Percentiles rank a stretch among this genome's conserved stretches.
Evolutionary conservation across 2,113 vertebrate species (phyloP).

Genomic region (Aphyosemion australe): DNA sequence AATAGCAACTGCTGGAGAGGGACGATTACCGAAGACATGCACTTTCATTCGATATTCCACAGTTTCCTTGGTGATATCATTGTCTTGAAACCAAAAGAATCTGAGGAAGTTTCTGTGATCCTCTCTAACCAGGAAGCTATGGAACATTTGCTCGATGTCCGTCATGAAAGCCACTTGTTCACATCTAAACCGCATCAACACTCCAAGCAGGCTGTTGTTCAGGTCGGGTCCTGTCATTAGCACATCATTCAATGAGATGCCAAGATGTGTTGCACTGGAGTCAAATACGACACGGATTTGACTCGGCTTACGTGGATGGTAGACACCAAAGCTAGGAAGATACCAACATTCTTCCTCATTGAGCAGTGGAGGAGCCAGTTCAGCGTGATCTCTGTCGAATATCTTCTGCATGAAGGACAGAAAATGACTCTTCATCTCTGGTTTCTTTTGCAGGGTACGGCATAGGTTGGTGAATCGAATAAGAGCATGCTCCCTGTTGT

Average conservation of each 20-base stretch:
- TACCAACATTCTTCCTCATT: background rate
- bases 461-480: background rate
- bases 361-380: background rate
- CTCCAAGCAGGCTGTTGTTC: background rate
- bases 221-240: background rate
- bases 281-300: background rate
- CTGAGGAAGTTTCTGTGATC: background rate
- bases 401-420: background rate
- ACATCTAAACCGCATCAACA: conserved; percentile 2
- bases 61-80: background rate
- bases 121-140: background rate
- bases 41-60: background rate
- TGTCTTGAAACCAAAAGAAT: background rate
- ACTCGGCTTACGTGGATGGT: background rate
- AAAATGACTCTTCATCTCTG: background rate
- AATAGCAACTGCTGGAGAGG: background rate
- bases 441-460: background rate
- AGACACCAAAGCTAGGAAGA: background rate
- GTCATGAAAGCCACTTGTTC: background rate
- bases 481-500: background rate
- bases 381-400: background rate
- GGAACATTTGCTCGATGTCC: background rate
- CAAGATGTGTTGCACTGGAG: background rate
- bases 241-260: background rate
- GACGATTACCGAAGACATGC: background rate